Evolutionary conservation across 2,113 vertebrate genomes (phyloP), one percentile per base, ranked within the genome.

Genomic region (Cavia aperea): DNA sequence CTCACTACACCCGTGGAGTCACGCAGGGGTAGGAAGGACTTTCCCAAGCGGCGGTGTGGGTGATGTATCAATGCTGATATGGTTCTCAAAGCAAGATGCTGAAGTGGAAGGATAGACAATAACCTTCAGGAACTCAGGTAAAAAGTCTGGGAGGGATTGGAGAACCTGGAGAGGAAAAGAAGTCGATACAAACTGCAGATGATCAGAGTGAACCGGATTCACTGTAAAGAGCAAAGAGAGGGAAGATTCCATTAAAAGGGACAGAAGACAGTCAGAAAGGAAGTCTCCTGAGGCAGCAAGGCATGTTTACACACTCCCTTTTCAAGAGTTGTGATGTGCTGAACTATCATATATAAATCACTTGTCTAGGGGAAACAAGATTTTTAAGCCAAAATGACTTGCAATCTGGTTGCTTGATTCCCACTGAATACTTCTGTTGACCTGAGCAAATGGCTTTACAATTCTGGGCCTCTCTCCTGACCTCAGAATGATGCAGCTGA

Each of bases 201-300:
- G 21, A n/a, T 73, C 9, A 4, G 46, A 63, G 58, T 54, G 66
- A 92, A 21, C 0, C 0, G 7, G 66, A 56, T 33, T 4, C 18
- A 2, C 36, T 4, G 4, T 3, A 33, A 43, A 62, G 7, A 29
- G 12, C 54, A 29, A 46, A n/a, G 26, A 1, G 0, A 0, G 13
- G 70, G 72, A 93, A 63, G 46, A 51, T 14, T 29, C 39, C 14
- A 46, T 68, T 77, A 58, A 58, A 21, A 1, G 86, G 73, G 70
- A 72, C 19, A 92, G 72, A 73, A 3, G 88, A 43, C 90, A 95
- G 94, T 89, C 81, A 77, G 94, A 60, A 87, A 90, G 92, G 12
- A 54, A 2, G n/a, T 21, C 43, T 56, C 2, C 7, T 0, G 31
- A 18, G 43, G 63, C 19, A 31, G 66, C 13, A 24, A 3, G 7